Conservation (phyloP, 2,888 invertebrate genomes). For the Pachymerium ferrugineum region DNA sequence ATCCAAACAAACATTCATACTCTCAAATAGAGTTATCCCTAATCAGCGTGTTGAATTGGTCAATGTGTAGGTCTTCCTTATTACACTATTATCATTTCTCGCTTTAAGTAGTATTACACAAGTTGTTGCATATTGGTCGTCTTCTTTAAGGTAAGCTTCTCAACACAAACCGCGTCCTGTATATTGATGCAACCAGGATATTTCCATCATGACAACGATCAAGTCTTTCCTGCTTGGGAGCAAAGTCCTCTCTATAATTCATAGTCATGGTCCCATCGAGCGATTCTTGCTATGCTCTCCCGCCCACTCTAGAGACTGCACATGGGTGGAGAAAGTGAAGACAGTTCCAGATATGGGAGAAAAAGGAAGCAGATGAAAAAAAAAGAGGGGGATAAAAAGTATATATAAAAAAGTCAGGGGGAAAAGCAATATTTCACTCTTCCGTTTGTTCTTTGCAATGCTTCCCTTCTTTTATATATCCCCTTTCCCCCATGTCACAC, state of each 20-base stretch:
- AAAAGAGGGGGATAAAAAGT: neutral
- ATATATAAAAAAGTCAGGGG: too few species aligned
- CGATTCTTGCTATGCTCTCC: neutral
- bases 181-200: conserved; percentile 19
- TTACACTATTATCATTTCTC: too few species aligned
- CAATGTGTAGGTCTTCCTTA: too few species aligned
- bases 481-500: neutral
- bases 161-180: conserved; percentile 19
- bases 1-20: too few species aligned
- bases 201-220: conserved; percentile 25
- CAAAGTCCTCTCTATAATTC: conserved; percentile 27
- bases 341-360: neutral
- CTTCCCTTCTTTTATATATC: neutral
- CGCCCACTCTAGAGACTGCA: conserved; percentile 1
- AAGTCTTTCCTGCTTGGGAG: conserved; percentile 22
- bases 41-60: too few species aligned
- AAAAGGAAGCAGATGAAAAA: neutral
- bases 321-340: conserved; percentile 9
- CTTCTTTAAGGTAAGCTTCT: neutral
- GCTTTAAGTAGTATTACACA: too few species aligned
- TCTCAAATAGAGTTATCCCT: too few species aligned
- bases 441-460: neutral
- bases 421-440: conserved; percentile 27
- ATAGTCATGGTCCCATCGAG: conserved; percentile 17
- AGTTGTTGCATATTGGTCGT: too few species aligned